Evolutionary conservation across 1,140 invertebrate species (phyloP).

Genomic region (Conopomorpha cramerella): DNA sequence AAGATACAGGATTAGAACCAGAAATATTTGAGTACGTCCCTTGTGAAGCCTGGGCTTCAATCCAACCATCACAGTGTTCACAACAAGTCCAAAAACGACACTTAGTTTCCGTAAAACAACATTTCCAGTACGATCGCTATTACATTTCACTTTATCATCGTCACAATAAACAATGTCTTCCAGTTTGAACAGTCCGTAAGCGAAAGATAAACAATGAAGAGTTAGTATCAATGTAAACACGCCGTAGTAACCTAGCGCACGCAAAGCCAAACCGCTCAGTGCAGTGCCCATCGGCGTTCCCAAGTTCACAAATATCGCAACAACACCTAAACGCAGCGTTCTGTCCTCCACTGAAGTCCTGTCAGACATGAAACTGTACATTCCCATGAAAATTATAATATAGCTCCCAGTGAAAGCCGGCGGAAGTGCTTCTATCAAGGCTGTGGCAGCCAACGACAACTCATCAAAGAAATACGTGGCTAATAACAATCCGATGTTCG

Average conservation of each 20-base stretch:
- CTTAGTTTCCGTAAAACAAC: constrained; percentile 14
- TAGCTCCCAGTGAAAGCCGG: constrained; percentile 61
- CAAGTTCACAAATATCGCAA: constrained; percentile 51
- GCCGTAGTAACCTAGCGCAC: constrained; percentile 39
- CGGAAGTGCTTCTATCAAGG: constrained; percentile 61
- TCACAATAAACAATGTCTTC: constrained; percentile 30
- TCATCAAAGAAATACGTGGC: constrained; percentile 53
- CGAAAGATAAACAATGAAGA: constrained; percentile 26
- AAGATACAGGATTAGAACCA: constrained; percentile 47
- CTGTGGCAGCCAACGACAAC: constrained; percentile 58
- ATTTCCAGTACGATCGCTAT: constrained; percentile 9
- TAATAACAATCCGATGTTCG: constrained; percentile 41
- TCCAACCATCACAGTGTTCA: constrained; percentile 50
- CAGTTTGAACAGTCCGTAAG: constrained; percentile 34
- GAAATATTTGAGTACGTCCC: constrained; percentile 42
- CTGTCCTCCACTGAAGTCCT: constrained; percentile 63
- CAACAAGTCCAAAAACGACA: constrained; percentile 41
- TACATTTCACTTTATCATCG: constrained; percentile 8
- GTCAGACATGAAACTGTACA: constrained; percentile 66
- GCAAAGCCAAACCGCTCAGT: constrained; percentile 37
- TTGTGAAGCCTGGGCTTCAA: constrained; percentile 38
- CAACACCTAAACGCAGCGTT: constrained; percentile 61
- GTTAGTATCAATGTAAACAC: constrained; percentile 36
- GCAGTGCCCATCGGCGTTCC: constrained; percentile 50
- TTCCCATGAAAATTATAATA: constrained; percentile 66